Conservation (phyloP, 2,888 invertebrate genomes). For the Seira ritae region DNA sequence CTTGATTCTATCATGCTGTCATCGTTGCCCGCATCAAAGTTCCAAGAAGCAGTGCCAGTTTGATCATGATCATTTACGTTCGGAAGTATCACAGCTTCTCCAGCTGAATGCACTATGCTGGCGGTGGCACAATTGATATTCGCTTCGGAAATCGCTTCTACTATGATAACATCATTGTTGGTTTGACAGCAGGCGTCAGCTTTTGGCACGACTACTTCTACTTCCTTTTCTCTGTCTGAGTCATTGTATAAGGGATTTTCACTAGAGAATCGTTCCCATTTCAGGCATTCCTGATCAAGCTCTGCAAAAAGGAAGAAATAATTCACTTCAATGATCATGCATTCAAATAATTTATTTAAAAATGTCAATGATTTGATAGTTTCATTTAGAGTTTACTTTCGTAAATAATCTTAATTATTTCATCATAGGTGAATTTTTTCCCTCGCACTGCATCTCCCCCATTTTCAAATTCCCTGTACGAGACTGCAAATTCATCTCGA, state of each 20-base stretch:
- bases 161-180: too few species aligned
- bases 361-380: neutral
- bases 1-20: too few species aligned
- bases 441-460: conserved; percentile 9
- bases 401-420: conserved; percentile 39
- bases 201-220: too few species aligned
- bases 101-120: too few species aligned
- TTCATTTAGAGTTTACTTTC: conserved; percentile 48
- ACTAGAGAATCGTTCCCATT: conserved; percentile 30
- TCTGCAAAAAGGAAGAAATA: neutral
- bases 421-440: conserved; percentile 33
- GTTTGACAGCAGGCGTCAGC: too few species aligned
- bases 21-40: too few species aligned
- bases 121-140: too few species aligned
- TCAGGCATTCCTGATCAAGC: neutral
- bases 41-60: too few species aligned
- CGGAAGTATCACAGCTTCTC: neutral
- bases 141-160: too few species aligned
- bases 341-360: neutral
- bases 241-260: too few species aligned
- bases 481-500: neutral
- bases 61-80: too few species aligned
- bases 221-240: too few species aligned
- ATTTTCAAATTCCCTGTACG: conserved; percentile 17
- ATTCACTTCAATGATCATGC: conserved; percentile 1